A percentile compares a stretch with the other conserved stretches of the same genome.
phyloP scores from a whole-genome alignment of 2,797 vertebrate genomes.

The Xyrichtys novacula region DNA sequence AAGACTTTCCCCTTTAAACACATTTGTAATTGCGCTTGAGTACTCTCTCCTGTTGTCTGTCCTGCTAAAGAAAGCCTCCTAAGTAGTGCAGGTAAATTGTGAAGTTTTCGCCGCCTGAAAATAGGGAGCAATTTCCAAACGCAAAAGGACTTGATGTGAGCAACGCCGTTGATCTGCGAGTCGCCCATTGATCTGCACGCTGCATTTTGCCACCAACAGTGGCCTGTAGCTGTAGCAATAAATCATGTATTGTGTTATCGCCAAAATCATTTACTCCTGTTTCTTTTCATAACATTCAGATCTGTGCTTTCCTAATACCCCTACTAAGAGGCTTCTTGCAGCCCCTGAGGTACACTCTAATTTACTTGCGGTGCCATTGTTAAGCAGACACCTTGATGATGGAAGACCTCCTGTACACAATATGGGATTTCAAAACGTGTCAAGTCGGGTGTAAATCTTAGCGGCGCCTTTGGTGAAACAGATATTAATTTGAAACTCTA shows the following conservation, averaged over 20 bases:
- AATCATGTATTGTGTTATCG: conserved; percentile 82
- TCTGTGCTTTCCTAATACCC: conserved; percentile 74
- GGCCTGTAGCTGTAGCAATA: conserved; percentile 71
- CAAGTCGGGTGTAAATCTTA: conserved; percentile 82
- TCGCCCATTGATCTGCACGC: conserved; percentile 69
- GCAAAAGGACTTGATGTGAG: conserved; percentile 59
- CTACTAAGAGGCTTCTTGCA: conserved; percentile 57
- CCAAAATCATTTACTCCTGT: conserved; percentile 76
- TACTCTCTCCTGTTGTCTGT: conserved; percentile 50
- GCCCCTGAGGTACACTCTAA: conserved; percentile 71
- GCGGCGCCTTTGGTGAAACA: conserved; percentile 81
- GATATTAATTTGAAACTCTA: conserved; percentile 84
- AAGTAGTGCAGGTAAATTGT: conserved; percentile 52
- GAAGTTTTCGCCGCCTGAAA: conserved; percentile 44
- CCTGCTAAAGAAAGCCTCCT: conserved; percentile 37
- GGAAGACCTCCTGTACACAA: conserved; percentile 79
- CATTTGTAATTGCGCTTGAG: conserved; percentile 67
- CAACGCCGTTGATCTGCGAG: conserved; percentile 56
- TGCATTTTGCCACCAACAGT: conserved; percentile 66
- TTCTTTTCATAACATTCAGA: conserved; percentile 78
- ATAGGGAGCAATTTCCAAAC: conserved; percentile 49
- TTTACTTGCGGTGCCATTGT: conserved; percentile 77
- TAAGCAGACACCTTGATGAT: conserved; percentile 83
- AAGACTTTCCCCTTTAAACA: conserved; percentile 65
- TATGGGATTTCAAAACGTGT: conserved; percentile 82